phyloP scores from a whole-genome alignment of 1,140 invertebrate species.

The Conus ventricosus region DNA sequence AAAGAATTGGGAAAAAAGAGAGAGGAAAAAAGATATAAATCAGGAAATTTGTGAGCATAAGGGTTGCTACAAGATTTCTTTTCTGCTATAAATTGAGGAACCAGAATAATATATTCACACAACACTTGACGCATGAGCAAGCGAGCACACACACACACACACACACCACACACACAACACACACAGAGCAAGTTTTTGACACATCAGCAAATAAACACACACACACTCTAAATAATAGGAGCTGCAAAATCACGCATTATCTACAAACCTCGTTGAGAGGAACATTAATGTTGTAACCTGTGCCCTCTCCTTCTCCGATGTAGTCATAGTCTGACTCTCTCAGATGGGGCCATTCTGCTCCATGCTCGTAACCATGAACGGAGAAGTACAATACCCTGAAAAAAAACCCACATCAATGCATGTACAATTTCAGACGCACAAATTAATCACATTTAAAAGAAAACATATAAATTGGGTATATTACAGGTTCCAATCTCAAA shows the following conservation, averaged over 20 bases:
- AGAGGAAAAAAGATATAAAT: neutral
- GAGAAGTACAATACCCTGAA: slow-evolving; percentile 96
- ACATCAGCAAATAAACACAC: neutral
- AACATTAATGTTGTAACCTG: slow-evolving; percentile 94
- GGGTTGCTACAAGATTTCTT: no score
- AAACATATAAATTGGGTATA: no score
- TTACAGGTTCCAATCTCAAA: no score
- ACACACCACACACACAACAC: neutral
- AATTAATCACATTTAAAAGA: no score
- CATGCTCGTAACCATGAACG: slow-evolving; percentile 96
- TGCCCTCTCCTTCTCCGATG: slow-evolving; percentile 84
- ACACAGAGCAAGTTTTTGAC: neutral
- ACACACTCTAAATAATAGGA: neutral
- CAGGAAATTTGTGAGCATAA: no score
- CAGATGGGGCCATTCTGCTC: slow-evolving; percentile 95
- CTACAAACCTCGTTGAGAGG: slow-evolving; percentile 85
- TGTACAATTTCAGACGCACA: neutral
- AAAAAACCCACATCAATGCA: slow-evolving; percentile 45
- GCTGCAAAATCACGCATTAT: neutral
- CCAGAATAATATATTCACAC: no score
- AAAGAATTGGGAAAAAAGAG: neutral
- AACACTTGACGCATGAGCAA: no score
- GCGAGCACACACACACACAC: no score
- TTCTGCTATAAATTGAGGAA: no score
- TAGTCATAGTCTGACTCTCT: slow-evolving; percentile 92